Evolutionary conservation across 1,140 invertebrate genomes (phyloP).

Genomic region (Micrasema longulum): DNA sequence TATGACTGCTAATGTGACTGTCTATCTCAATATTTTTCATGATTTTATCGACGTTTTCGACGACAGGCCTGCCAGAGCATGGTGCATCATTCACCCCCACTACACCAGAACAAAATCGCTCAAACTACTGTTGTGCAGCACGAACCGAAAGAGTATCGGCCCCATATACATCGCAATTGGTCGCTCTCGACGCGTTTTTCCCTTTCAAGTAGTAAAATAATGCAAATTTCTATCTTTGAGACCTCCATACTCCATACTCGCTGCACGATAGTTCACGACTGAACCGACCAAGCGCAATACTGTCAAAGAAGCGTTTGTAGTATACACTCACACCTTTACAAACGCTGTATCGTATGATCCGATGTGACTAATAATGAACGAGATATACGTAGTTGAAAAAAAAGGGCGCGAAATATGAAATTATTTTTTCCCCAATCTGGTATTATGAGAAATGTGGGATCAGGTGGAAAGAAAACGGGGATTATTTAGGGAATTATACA

Average conservation of each 20-base stretch:
- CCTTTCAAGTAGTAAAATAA: no score
- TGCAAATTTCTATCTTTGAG: no score
- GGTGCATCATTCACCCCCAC: slow-evolving; percentile 19
- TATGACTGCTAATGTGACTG: no score
- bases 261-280: slow-evolving; percentile 40
- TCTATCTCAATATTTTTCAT: slow-evolving; percentile 22
- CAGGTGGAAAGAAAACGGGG: no score
- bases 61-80: slow-evolving; percentile 18
- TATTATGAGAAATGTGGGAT: no score
- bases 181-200: no score
- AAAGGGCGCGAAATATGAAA: no score
- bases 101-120: slow-evolving; percentile 19
- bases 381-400: no score
- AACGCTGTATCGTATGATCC: no score
- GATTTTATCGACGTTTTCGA: slow-evolving; percentile 20
- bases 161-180: slow-evolving; percentile 12
- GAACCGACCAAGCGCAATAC: slow-evolving; percentile 50
- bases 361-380: no score
- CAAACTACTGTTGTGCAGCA: slow-evolving; percentile 18
- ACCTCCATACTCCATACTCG: slow-evolving; percentile 24
- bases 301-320: slow-evolving; percentile 13
- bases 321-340: slow-evolving; percentile 13
- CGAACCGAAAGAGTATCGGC: slow-evolving; percentile 24
- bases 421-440: no score
- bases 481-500: no score